Evolutionary conservation across 1,140 invertebrate genomes (phyloP).

Genomic region (Saccostrea glomerata): DNA sequence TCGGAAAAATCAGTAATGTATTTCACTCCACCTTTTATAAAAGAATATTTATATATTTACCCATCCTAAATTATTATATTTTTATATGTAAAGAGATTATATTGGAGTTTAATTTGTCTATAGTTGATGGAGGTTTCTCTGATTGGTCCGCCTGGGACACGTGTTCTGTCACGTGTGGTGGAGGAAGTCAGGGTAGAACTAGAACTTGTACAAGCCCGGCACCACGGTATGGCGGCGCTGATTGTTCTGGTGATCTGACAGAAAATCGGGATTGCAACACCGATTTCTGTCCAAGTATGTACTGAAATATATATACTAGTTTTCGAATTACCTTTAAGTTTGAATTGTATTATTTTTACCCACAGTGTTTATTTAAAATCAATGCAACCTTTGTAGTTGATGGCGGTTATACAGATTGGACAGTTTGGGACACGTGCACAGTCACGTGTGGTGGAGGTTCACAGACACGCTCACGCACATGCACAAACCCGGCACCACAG

Average conservation of each 20-base stretch:
- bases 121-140: neutral
- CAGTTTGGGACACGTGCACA: slow-evolving; percentile 60
- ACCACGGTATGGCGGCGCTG: neutral
- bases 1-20: too few species aligned
- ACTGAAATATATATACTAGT: neutral
- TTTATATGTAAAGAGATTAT: too few species aligned
- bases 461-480: slow-evolving; percentile 57
- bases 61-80: too few species aligned
- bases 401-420: slow-evolving; percentile 80
- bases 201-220: neutral
- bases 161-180: neutral
- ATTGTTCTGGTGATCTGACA: neutral
- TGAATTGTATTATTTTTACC: too few species aligned
- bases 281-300: neutral
- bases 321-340: too few species aligned
- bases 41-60: too few species aligned
- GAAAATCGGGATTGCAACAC: neutral
- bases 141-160: neutral
- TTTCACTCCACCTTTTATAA: too few species aligned
- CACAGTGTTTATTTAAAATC: too few species aligned
- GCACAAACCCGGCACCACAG: slow-evolving; percentile 46
- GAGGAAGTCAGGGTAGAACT: neutral
- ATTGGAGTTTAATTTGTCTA: neutral
- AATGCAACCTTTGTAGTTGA: slow-evolving; percentile 61
- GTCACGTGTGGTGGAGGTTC: slow-evolving; percentile 65